phyloP scores from a whole-genome alignment of 2,113 vertebrate species.

The Oceanites oceanicus region DNA sequence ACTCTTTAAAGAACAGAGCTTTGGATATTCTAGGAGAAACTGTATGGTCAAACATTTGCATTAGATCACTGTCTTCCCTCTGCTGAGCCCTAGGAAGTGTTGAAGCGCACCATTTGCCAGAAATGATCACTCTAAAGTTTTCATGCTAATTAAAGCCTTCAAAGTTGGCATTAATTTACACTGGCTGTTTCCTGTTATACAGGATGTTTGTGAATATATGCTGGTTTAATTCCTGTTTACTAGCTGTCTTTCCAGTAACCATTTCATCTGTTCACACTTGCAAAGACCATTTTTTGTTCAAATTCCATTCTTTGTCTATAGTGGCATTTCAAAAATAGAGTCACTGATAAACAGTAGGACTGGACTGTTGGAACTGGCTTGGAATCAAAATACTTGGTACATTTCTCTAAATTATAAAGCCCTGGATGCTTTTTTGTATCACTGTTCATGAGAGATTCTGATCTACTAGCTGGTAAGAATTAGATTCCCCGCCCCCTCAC shows the following conservation, averaged over 20 bases:
- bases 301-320: not conserved
- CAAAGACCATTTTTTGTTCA: not conserved
- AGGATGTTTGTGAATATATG: not conserved
- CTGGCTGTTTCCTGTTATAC: not conserved
- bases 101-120: not conserved
- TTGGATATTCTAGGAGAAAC: not conserved
- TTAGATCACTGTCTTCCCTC: not conserved
- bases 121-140: not conserved
- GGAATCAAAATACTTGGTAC: not conserved
- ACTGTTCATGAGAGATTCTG: not conserved
- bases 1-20: not conserved
- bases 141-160: not conserved
- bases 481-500: rapidly evolving
- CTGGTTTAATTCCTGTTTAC: not conserved
- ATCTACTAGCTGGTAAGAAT: not conserved
- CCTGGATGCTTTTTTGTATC: not conserved
- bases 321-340: not conserved
- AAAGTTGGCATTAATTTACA: not conserved
- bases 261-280: not conserved
- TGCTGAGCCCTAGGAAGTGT: not conserved
- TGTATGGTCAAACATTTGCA: not conserved
- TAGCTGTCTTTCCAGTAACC: not conserved
- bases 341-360: not conserved
- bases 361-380: not conserved
- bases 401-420: not conserved